Base-by-base conservation (phyloP, 2,113 vertebrate genomes). In the Pelodiscus sinensis region DNA sequence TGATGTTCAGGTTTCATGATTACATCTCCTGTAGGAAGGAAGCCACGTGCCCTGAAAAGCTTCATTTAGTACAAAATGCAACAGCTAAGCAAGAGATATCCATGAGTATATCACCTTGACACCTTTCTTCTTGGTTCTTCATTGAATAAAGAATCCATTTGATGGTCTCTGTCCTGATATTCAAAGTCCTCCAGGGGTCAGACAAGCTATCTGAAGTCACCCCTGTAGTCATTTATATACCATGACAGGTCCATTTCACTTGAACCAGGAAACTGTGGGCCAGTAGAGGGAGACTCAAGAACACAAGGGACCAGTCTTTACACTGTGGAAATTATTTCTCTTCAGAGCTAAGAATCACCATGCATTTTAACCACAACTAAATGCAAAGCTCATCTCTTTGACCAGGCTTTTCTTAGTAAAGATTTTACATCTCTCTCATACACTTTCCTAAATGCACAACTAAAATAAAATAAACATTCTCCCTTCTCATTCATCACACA, bases 191-290 rank as follows among this genome's bases (percentile, higher is more conserved):
- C 12, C 38, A 44, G 35, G 4, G 3, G 35, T 52, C 92, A 78
- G 86, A 58, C 94, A 83, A 79, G 71, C 94, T 92, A 85, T 82
- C 52, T 78, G 82, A 80, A 88, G 90, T 84, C 93, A 95, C 91
- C 85, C 90, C 92, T 90, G 68, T 87, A 84, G 11, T 0, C n/a
- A n/a, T 44, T 54, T 94, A 95, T 56, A 60, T 89, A 90, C 83
- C 19, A 84, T 7, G 0, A 0, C 31, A 52, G 25, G 79, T 68
- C 87, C 58, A 71, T 87, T 89, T 57, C 80, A 22, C 3, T 85
- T 87, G 84, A 93, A 81, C 4, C 7, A 52, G 58, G 85, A 90
- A 71, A n/a, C 52, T 71, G 52, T 81, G 85, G 50, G 90, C 13
- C 22, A 85, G 9, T 56, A 44, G 13, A 31, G 50, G 58, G 50